Conservation (phyloP, 2,797 vertebrate genomes). For the Furcifer pardalis region DNA sequence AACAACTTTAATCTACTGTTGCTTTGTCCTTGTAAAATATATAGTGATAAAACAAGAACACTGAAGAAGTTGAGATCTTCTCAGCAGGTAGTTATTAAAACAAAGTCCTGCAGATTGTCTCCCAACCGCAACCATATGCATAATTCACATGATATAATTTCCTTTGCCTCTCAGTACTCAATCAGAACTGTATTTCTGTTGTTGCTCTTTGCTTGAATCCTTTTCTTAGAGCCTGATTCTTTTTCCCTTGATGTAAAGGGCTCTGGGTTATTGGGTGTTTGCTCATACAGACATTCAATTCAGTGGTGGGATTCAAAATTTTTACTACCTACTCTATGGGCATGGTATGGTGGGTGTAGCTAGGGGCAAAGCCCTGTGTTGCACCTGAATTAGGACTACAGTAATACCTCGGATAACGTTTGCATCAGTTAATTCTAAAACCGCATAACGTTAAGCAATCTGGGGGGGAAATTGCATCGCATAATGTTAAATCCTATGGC, state of each 20-base stretch:
- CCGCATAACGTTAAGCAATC: too few species aligned
- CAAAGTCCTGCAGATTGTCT: background rate
- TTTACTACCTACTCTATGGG: too few species aligned
- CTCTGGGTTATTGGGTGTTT: too few species aligned
- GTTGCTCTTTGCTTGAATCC: background rate
- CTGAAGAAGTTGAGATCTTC: conserved; percentile 27
- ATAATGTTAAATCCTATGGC: too few species aligned
- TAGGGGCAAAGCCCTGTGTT: too few species aligned
- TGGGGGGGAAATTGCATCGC: too few species aligned
- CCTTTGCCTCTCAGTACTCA: background rate
- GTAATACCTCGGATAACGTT: too few species aligned
- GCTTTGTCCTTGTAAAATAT: conserved; percentile 20
- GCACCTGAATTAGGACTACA: too few species aligned
- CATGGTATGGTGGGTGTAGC: too few species aligned
- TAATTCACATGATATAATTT: background rate
- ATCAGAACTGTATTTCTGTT: background rate
- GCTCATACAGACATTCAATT: background rate
- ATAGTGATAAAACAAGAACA: background rate
- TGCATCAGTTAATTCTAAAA: too few species aligned
- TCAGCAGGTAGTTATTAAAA: conserved; percentile 30
- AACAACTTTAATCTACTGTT: background rate
- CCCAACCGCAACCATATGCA: background rate
- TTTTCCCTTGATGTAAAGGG: background rate
- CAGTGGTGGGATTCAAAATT: too few species aligned
- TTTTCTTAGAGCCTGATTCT: background rate